phyloP scores from a whole-genome alignment of 2,797 vertebrate species.

The Tamandua tetradactyla region DNA sequence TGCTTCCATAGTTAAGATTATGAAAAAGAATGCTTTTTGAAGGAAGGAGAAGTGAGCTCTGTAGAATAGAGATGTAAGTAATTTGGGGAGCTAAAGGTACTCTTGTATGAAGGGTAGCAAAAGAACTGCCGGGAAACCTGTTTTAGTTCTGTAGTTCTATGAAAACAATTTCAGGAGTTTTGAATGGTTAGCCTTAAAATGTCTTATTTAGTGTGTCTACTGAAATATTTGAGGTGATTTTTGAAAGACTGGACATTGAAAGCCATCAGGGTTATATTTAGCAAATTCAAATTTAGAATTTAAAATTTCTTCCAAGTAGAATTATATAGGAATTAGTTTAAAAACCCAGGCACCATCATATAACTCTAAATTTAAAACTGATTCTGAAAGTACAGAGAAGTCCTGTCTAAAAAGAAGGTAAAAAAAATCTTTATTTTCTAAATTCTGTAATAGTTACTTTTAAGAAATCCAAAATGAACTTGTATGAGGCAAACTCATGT shows the following conservation, averaged over 20 bases:
- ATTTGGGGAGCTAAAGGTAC: not conserved
- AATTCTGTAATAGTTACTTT: not conserved
- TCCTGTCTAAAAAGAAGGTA: not conserved
- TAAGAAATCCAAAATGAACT: not conserved
- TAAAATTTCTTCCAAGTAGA: slow-evolving; percentile 14
- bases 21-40: not conserved
- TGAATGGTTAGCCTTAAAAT: not conserved
- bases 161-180: not conserved
- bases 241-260: slow-evolving; percentile 43
- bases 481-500: not conserved
- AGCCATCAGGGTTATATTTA: slow-evolving; percentile 48
- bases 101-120: not conserved
- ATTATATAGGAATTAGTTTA: slow-evolving; percentile 47
- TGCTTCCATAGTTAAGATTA: not conserved
- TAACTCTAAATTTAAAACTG: slow-evolving; percentile 37
- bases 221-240: slow-evolving; percentile 29
- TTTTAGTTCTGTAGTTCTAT: not conserved
- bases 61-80: not conserved
- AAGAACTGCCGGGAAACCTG: slow-evolving; percentile 34
- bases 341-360: slow-evolving; percentile 28
- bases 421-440: not conserved
- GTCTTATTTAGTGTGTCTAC: not conserved
- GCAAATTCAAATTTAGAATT: slow-evolving; percentile 47
- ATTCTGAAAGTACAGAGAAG: not conserved
- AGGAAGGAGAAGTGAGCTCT: not conserved